phyloP scores from a whole-genome alignment of 2,797 vertebrate genomes.

The Miichthys miiuy region DNA sequence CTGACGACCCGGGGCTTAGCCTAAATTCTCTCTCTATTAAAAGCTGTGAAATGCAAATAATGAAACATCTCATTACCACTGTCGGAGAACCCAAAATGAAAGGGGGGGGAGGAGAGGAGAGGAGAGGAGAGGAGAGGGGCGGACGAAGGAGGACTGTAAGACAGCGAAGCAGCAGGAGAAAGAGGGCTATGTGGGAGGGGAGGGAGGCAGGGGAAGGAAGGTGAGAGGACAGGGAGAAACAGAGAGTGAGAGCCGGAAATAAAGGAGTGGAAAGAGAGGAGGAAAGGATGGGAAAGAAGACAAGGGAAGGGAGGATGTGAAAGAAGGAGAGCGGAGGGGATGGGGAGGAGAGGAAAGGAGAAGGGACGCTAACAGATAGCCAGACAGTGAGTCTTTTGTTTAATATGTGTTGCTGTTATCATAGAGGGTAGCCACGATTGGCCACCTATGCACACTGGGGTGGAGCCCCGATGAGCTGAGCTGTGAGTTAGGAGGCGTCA shows the following conservation, averaged over 20 bases:
- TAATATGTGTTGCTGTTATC: conserved; percentile 51
- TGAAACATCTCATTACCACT: conserved; percentile 89
- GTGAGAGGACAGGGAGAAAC: conserved; percentile 56
- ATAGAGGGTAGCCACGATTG: conserved; percentile 40
- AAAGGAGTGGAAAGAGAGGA: conserved; percentile 50
- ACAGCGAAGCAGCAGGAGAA: conserved; percentile 40
- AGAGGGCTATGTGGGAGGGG: conserved; percentile 40
- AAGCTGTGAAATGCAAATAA: conserved; percentile 89
- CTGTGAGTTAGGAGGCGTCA: conserved; percentile 32
- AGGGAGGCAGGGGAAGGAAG: conserved; percentile 36
- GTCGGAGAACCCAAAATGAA: conserved; percentile 82
- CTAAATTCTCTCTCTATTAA: conserved; percentile 90
- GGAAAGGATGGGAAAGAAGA: conserved; percentile 44
- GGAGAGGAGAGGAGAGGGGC: conserved; percentile 23
- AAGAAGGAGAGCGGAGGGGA: neutral
- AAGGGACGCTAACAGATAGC: conserved; percentile 67
- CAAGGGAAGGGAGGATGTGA: conserved; percentile 39
- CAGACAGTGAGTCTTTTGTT: conserved; percentile 75
- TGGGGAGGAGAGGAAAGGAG: conserved; percentile 11
- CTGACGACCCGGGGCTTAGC: conserved; percentile 87
- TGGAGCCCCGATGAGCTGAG: conserved; percentile 41
- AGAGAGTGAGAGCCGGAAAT: conserved; percentile 48
- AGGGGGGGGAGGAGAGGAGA: conserved; percentile 33
- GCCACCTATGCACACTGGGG: conserved; percentile 68
- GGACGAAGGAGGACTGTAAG: conserved; percentile 46